Evolutionary conservation across 1,140 invertebrate species (phyloP), one percentile per base, ranked within the genome.

Genomic region (Drosophila baimaii): DNA sequence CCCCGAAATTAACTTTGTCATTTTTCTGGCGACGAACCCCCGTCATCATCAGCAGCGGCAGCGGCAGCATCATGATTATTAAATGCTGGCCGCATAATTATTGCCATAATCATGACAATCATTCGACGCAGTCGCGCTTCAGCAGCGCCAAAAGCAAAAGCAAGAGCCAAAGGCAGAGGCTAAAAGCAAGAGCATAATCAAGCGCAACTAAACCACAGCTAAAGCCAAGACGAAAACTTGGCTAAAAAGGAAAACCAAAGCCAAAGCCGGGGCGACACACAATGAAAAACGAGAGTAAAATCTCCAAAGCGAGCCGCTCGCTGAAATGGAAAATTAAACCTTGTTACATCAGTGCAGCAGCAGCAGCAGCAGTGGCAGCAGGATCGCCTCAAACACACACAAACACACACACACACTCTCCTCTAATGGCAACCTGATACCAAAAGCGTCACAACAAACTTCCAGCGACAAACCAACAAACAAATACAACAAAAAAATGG

Each of bases 311-410:
- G 47, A 90, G 86, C 77, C 77, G 74, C 64, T 85, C 88, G 81
- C 84, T 90, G 88, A 90, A 90, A 90, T 90, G 88, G 88, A 90
- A 90, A 90, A 90, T 90, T 90, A 90, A 90, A 90, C 82, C 82
- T 84, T 81, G 88, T 90, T 90, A 88, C 88, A 84, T 90, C 88
- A 90, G 88, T 86, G 63, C 80, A 71, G 65, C 81, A 82, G 59
- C 74, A 79, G 73, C 69, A 77, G 44, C 62, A 63, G 10, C 63
- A 79, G 49, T 84, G 49, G 71, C 57, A 70, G 77, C 84, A 89
- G 84, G 84, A 89, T 84, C 74, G 54, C 52, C 56, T 66, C 56
- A 57, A 41, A 57, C 52, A 71, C 59, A 52, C 54, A 56, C 46
- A 71, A 61, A 65, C 44, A 27, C 6, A 31, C 39, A 23, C 49